phyloP scores from a whole-genome alignment of 2,888 invertebrate species.

The Sarcophaga variegata region DNA sequence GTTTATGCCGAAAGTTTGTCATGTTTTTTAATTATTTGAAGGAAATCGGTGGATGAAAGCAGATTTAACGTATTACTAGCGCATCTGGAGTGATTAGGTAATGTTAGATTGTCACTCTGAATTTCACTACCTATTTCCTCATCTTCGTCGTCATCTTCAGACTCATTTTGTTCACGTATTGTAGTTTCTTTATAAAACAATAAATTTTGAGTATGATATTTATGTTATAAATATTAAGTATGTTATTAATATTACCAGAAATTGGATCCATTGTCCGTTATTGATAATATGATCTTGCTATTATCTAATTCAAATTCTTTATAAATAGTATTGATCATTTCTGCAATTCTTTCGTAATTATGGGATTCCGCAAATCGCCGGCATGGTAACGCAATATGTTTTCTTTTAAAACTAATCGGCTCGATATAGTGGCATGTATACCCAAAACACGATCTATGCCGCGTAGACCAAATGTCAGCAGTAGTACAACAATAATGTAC shows the following conservation, averaged over 20 bases:
- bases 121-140: background rate
- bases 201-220: no score
- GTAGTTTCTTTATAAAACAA: no score
- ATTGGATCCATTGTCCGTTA: constrained; percentile 44
- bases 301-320: constrained; percentile 21
- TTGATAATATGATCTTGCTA: constrained; percentile 10
- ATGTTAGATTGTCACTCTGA: background rate
- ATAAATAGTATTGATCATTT: constrained; percentile 16
- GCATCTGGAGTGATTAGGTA: constrained; percentile 19
- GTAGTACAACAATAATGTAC: constrained; percentile 30
- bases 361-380: constrained; percentile 14
- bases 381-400: constrained; percentile 4
- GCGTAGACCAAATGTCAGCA: constrained; percentile 26
- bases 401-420: background rate
- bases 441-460: constrained; percentile 29
- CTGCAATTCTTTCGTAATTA: constrained; percentile 16
- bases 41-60: background rate
- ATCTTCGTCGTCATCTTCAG: constrained; percentile 1
- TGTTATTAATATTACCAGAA: background rate
- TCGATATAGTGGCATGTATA: constrained; percentile 41
- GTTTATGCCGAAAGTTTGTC: constrained; percentile 4
- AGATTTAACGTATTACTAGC: constrained; percentile 33
- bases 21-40: background rate
- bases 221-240: no score
- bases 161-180: background rate